phyloP scores from a whole-genome alignment of 2,797 vertebrate genomes.

The Lacerta agilis region DNA sequence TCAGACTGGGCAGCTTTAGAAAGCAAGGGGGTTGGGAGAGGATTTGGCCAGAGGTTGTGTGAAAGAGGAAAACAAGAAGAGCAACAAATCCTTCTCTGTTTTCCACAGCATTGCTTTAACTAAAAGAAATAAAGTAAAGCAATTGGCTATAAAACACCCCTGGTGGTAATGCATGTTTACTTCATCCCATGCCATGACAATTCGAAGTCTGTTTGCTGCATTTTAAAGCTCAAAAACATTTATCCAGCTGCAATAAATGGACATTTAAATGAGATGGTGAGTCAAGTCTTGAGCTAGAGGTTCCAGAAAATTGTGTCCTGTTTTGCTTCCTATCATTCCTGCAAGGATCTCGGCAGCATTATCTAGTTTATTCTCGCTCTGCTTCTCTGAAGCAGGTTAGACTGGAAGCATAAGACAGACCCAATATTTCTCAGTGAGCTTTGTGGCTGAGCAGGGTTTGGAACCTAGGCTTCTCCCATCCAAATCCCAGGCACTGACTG shows the following conservation, averaged over 20 bases:
- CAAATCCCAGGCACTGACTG: background rate
- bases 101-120: constrained; percentile 49
- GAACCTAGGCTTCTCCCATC: no score
- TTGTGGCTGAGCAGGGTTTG: background rate
- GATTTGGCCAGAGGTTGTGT: constrained; percentile 56
- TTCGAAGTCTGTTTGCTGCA: constrained; percentile 25
- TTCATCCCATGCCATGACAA: constrained; percentile 56
- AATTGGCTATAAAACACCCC: background rate
- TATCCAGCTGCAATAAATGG: constrained; percentile 1
- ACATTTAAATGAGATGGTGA: background rate
- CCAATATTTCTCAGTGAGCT: background rate
- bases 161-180: constrained; percentile 57
- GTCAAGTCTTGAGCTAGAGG: background rate
- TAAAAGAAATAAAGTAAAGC: constrained; percentile 4
- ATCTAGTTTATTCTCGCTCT: background rate
- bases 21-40: constrained; percentile 39
- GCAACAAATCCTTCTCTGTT: constrained; percentile 34
- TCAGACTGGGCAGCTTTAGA: constrained; percentile 57
- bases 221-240: background rate
- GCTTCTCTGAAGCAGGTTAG: background rate
- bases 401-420: background rate
- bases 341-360: background rate
- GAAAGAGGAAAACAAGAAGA: constrained; percentile 51
- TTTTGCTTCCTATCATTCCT: no score
- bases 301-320: background rate